Evolutionary conservation across 2,888 invertebrate genomes (phyloP).

Genomic region (Clivina fossor): DNA sequence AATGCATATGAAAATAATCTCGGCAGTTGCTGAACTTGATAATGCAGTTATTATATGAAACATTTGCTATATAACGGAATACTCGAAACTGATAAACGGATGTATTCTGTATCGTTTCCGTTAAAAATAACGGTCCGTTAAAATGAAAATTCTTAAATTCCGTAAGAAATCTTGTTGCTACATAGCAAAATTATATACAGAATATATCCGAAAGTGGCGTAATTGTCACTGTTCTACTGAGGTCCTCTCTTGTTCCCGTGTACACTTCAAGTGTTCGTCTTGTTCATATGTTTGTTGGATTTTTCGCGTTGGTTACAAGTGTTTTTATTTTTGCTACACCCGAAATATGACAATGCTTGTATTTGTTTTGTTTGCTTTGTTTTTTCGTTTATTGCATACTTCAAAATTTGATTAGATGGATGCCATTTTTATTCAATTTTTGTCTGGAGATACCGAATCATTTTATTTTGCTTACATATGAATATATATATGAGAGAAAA

Average conservation of each 20-base stretch:
- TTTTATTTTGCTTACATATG: constrained; percentile 11
- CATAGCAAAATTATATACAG: too few relatives aligned
- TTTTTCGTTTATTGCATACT: constrained; percentile 20
- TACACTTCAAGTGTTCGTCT: not conserved
- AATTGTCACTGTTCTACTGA: too few relatives aligned
- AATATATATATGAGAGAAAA: not conserved
- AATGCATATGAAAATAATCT: too few relatives aligned
- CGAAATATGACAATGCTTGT: not conserved
- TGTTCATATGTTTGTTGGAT: not conserved
- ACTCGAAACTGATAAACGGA: too few relatives aligned
- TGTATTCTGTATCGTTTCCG: too few relatives aligned
- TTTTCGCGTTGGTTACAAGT: not conserved
- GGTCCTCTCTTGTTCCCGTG: too few relatives aligned
- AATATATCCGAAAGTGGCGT: constrained; percentile 1
- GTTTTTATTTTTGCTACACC: constrained; percentile 14
- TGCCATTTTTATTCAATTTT: constrained; percentile 26
- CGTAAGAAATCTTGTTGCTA: too few relatives aligned
- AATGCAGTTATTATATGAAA: too few relatives aligned
- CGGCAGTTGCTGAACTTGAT: too few relatives aligned
- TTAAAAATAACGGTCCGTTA: too few relatives aligned
- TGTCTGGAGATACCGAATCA: constrained; percentile 1
- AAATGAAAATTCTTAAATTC: too few relatives aligned
- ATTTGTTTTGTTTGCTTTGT: constrained; percentile 12
- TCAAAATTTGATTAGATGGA: constrained; percentile 6
- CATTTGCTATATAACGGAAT: too few relatives aligned